phyloP scores from a whole-genome alignment of 1,140 invertebrate species.

The Bombus superbus region DNA sequence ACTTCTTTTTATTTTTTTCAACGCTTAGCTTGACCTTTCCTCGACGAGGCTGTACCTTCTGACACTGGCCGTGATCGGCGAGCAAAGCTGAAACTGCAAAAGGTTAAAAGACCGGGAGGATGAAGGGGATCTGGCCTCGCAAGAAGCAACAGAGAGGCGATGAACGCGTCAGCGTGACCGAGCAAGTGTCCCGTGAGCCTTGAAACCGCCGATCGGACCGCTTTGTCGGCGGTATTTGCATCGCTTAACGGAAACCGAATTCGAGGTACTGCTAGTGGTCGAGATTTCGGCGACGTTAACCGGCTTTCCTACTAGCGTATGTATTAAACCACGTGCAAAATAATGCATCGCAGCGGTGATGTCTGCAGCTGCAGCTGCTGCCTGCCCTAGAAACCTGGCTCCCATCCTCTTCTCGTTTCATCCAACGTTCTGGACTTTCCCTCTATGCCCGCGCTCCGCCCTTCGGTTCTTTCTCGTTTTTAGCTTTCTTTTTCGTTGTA shows the following conservation, averaged over 20 bases:
- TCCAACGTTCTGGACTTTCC: background rate
- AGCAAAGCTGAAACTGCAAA: background rate
- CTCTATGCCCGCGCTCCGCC: no score
- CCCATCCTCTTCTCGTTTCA: background rate
- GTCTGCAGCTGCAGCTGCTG: conserved; percentile 47
- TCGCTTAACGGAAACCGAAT: conserved; percentile 61
- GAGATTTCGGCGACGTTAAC: conserved; percentile 58
- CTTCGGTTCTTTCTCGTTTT: background rate
- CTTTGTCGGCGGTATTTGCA: conserved; percentile 53
- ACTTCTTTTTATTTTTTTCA: background rate
- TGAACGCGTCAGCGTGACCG: background rate
- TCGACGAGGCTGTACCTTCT: background rate
- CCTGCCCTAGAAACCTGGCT: conserved; percentile 32
- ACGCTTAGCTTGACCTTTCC: background rate
- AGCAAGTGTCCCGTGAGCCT: conserved; percentile 47
- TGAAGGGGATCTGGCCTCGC: background rate
- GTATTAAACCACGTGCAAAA: conserved; percentile 66
- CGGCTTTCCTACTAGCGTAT: conserved; percentile 50
- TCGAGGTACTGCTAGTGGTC: conserved; percentile 36
- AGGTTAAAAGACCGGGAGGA: background rate
- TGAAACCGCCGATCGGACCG: conserved; percentile 48
- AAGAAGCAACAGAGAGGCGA: background rate
- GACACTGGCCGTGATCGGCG: background rate
- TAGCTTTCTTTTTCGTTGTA: background rate
- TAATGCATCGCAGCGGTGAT: conserved; percentile 59